phyloP scores from a whole-genome alignment of 30 jellyfish, hydroid and myxozoan genomes.

The Cassiopea andromeda region DNA sequence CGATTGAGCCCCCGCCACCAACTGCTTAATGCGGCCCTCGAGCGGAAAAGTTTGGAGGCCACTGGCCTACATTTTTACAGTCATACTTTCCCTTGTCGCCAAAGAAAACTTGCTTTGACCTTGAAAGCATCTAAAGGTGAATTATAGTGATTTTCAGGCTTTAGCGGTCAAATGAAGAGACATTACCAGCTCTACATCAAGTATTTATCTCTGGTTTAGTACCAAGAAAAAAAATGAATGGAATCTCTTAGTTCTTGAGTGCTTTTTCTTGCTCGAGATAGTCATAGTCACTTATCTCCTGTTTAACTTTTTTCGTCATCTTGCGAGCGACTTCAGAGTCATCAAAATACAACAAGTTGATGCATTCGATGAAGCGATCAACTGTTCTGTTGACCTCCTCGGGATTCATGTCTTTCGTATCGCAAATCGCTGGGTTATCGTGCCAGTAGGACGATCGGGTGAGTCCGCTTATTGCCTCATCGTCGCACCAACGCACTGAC shows the following conservation, averaged over 20 bases:
- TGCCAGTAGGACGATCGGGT: constrained; percentile 72
- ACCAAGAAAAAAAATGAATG: not conserved
- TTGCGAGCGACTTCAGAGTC: constrained; percentile 75
- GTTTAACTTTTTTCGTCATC: constrained; percentile 80
- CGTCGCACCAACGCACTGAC: constrained; percentile 46
- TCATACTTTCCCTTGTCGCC: too few species aligned
- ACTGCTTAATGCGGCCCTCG: too few species aligned
- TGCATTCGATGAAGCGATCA: constrained; percentile 84
- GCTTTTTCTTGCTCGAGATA: constrained; percentile 43
- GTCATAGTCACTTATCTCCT: constrained; percentile 72
- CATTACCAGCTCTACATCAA: not conserved
- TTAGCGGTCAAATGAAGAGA: not conserved
- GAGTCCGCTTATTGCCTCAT: constrained; percentile 65
- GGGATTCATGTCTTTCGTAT: constrained; percentile 47
- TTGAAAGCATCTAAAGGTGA: too few species aligned
- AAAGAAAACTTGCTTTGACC: too few species aligned
- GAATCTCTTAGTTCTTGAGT: constrained; percentile 4
- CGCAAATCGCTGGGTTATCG: constrained; percentile 47
- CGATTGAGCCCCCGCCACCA: too few species aligned
- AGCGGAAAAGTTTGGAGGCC: too few species aligned
- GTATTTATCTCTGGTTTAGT: not conserved
- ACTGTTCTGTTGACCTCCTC: constrained; percentile 76
- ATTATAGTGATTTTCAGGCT: too few species aligned
- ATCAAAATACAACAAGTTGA: constrained; percentile 83
- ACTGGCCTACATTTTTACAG: too few species aligned